Evolutionary conservation across 1,140 invertebrate species (phyloP), one percentile per base, ranked within the genome.

Genomic region (Drosophila ananassae): DNA sequence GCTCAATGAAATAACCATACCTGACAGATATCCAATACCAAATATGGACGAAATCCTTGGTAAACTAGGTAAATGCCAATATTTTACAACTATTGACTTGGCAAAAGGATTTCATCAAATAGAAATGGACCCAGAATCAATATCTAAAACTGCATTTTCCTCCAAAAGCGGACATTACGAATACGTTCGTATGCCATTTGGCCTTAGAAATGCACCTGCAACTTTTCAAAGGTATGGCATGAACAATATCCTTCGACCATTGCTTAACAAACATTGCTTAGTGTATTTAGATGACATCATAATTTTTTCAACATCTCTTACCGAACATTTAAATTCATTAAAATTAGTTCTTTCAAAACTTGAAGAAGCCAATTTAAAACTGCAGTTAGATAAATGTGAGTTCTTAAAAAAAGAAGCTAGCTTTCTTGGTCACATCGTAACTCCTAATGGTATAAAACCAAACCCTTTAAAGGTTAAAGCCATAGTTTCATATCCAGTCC

Each of bases 221-320:
- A 55, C 22, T 44, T 55, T 55, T 55, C n/a, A 46, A 46, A 28
- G 39, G 24, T 55, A n/a, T n/a, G n/a, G 22, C 53, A 55, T 55
- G 22, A 55, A 55, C 25, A 55, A 55, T 39, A 41, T 55, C 12
- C 53, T 55, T 55, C 22, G 53, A 55, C 22, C 32, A 17, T 54
- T 54, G 21, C 52, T 24, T n/a, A 54, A 54, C 6, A 55, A 52
- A 34, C 32, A 13, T 13, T 53, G 9, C 7, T 28, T 28, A 28
- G 25, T 28, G 4, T 28, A 28, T 28, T 28, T 28, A 28, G 25
- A 28, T 28, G 5, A 28, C 7, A 28, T 28, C 7, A 28, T 28
- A 28, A 28, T 28, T 28, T 28, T 28, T 28, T 28, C 25, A 5
- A 28, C 25, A 6, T 28, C 25, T 6, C 25, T 28, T 28, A 28